These are phyloP conservation scores for Sebastes minor DNA, from an alignment of 2,797 vertebrate genomes.

Conservation along the genomic window DNA sequence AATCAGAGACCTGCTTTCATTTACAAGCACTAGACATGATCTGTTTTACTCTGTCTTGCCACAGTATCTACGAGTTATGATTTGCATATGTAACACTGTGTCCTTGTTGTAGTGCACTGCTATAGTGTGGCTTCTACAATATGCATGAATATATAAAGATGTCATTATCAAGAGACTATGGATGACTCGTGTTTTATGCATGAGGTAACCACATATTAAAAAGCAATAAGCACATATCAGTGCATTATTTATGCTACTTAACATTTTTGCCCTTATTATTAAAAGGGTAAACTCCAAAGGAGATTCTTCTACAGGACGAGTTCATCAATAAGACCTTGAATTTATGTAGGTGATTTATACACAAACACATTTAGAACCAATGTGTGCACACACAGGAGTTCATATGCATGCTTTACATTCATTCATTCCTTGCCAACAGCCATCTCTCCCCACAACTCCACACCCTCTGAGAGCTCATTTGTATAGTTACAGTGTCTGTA, in stretches of 20 bases:
- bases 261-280: slow-evolving; percentile 38
- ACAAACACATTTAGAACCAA: neutral
- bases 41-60: neutral
- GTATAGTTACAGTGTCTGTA: neutral
- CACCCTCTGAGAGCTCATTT: neutral
- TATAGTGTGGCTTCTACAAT: slow-evolving; percentile 5
- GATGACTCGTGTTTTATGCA: slow-evolving; percentile 64
- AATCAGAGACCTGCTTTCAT: neutral
- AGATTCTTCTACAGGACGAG: neutral
- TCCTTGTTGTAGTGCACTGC: slow-evolving; percentile 13
- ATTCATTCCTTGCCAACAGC: neutral
- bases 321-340: slow-evolving; percentile 7
- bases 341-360: slow-evolving; percentile 1
- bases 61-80: neutral
- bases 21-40: neutral
- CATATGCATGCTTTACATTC: neutral
- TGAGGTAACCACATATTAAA: slow-evolving; percentile 43
- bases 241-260: slow-evolving; percentile 36
- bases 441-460: neutral
- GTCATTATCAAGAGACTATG: slow-evolving; percentile 41
- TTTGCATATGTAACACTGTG: neutral
- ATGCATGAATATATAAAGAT: slow-evolving; percentile 47
- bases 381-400: neutral
- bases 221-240: slow-evolving; percentile 56
- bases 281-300: slow-evolving; percentile 8